Evolutionary conservation across 2,888 invertebrate genomes (phyloP).

Genomic region (Troglohyphantes excavatus): DNA sequence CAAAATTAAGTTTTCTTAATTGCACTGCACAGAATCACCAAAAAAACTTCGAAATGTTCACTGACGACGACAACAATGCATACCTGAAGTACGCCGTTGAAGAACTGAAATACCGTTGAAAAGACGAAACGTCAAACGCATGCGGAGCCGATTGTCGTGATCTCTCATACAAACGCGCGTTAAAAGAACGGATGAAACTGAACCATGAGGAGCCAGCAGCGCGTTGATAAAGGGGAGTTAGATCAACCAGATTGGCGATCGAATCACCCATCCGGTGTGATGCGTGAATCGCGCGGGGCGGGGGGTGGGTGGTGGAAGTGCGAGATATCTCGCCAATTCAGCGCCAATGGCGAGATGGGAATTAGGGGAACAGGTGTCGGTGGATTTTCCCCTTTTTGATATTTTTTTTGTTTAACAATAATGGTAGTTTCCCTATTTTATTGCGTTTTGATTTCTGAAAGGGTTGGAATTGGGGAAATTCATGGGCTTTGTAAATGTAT

Average conservation of each 20-base stretch:
- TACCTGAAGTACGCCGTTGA: neutral
- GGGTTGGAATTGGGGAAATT: too few relatives aligned
- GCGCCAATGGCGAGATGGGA: slow-evolving; percentile 3
- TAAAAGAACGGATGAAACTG: neutral
- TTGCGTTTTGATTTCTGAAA: too few relatives aligned
- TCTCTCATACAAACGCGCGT: neutral
- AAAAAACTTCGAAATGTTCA: neutral
- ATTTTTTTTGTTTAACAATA: neutral
- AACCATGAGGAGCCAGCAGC: neutral
- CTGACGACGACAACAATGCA: neutral
- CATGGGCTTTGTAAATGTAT: too few relatives aligned
- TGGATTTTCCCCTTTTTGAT: neutral
- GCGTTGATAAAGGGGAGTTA: neutral
- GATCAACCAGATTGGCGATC: neutral
- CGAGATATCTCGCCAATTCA: slow-evolving; percentile 22
- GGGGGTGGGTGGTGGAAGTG: neutral
- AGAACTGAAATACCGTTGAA: neutral
- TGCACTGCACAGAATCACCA: neutral
- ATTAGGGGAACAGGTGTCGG: neutral
- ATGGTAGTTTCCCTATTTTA: neutral
- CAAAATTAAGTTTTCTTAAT: neutral
- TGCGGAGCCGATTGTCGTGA: neutral
- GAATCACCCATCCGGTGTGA: slow-evolving; percentile 11
- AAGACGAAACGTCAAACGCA: slow-evolving; percentile 41
- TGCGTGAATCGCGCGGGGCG: neutral